A percentile compares a stretch with the other conserved stretches of the same genome.
Conservation (phyloP, 2,888 invertebrate species). For the Rhagophthalmus giganteus region DNA sequence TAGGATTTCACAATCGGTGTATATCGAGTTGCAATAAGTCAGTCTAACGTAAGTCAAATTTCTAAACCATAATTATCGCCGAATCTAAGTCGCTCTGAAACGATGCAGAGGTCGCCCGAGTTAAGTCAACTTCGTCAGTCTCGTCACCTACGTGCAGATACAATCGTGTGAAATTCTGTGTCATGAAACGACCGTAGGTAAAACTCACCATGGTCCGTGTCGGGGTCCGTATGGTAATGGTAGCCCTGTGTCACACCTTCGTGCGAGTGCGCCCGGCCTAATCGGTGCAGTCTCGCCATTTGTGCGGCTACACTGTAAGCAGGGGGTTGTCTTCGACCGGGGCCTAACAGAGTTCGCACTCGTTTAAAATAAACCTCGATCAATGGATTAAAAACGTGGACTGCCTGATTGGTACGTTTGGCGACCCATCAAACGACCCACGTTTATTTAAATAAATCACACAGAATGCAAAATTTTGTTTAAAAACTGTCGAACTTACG, state of each 20-base stretch:
- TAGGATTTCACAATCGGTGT: no score
- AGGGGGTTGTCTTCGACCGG: constrained; percentile 69
- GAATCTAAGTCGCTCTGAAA: constrained; percentile 48
- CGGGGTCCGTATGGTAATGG: constrained; percentile 65
- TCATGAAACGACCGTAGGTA: neutral
- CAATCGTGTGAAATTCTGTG: neutral
- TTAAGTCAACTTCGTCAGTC: constrained; percentile 9
- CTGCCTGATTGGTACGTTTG: no score
- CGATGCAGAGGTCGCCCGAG: constrained; percentile 19
- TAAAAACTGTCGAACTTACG: constrained; percentile 1
- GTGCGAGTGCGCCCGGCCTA: constrained; percentile 83
- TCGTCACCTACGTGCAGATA: constrained; percentile 7
- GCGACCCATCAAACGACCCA: no score
- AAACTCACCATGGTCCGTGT: constrained; percentile 55
- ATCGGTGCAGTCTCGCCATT: constrained; percentile 79
- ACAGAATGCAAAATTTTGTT: neutral
- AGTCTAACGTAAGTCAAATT: constrained; percentile 23
- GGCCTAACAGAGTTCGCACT: constrained; percentile 45
- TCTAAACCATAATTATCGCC: constrained; percentile 51
- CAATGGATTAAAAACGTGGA: no score
- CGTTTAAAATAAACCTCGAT: no score
- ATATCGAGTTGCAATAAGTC: no score
- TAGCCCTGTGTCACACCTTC: constrained; percentile 80
- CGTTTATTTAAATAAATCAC: no score
- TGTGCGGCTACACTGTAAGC: constrained; percentile 85